Conservation (phyloP, 1,140 invertebrate genomes). For the Formica exsecta region DNA sequence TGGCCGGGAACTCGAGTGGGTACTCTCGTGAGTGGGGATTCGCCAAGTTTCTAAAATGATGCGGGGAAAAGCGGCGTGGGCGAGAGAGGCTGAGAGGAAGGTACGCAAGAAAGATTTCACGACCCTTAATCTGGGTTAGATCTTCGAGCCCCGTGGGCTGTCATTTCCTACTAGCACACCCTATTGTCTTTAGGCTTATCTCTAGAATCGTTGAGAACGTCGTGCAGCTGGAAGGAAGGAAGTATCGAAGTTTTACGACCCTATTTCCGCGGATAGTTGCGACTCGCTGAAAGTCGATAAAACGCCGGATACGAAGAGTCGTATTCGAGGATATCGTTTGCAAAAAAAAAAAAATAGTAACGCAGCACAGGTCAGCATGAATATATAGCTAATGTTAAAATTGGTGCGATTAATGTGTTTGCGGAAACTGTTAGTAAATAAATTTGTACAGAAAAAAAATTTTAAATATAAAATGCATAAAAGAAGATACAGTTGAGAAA, state of each 20-base stretch:
- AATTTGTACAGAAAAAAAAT: not conserved
- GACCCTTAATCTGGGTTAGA: constrained; percentile 76
- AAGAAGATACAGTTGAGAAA: not conserved
- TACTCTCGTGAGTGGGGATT: constrained; percentile 70
- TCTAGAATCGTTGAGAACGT: constrained; percentile 56
- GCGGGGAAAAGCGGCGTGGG: constrained; percentile 23
- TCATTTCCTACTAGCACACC: constrained; percentile 78
- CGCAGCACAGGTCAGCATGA: not conserved
- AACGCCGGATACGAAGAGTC: constrained; percentile 25
- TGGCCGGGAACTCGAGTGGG: constrained; percentile 70
- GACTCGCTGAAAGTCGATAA: constrained; percentile 46
- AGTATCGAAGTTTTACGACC: constrained; percentile 69
- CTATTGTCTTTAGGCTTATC: constrained; percentile 80
- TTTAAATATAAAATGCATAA: not conserved
- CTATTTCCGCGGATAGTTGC: constrained; percentile 39
- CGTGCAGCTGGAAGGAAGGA: constrained; percentile 35
- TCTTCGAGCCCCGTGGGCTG: constrained; percentile 69
- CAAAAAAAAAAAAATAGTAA: not conserved
- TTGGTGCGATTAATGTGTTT: not conserved
- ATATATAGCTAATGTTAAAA: not conserved
- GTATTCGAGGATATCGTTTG: not conserved
- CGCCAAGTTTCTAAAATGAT: constrained; percentile 77
- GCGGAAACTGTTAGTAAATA: not conserved
- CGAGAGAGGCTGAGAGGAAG: not conserved
- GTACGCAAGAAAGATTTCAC: constrained; percentile 67